Conservation (phyloP, 2,113 vertebrate species). For the Siphamia tubifer region DNA sequence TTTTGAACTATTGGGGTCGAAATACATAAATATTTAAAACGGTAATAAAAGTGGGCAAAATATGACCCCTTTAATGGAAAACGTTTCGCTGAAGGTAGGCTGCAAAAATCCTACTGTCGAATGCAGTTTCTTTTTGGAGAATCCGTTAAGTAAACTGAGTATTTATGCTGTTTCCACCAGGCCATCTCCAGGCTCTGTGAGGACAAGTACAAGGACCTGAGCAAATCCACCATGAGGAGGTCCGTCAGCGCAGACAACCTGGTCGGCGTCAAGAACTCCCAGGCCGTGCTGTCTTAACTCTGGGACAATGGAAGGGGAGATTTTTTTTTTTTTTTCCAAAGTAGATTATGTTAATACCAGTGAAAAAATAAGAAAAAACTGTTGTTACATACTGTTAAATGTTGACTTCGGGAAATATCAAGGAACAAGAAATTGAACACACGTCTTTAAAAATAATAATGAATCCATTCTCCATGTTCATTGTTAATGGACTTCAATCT, state of each 20-base stretch:
- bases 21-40: no score
- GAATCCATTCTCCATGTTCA: conserved; percentile 34
- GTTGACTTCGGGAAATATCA: background rate
- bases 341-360: conserved; percentile 5
- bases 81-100: no score
- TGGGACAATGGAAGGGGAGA: background rate
- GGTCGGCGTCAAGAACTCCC: conserved; percentile 87
- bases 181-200: conserved; percentile 97
- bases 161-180: conserved; percentile 58
- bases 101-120: no score
- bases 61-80: no score
- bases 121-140: no score
- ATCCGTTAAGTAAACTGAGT: background rate
- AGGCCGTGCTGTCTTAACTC: conserved; percentile 91
- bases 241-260: conserved; percentile 96
- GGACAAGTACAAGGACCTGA: conserved; percentile 95
- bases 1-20: no score
- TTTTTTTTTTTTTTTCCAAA: no score
- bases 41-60: no score
- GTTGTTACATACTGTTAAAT: background rate
- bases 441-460: conserved; percentile 24
- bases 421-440: conserved; percentile 12
- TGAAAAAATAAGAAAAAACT: conserved; percentile 6
- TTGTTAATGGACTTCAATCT: conserved; percentile 26
- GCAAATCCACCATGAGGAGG: conserved; percentile 86